Conservation (phyloP, 2,888 invertebrate genomes). For the Tiliacea citrago region DNA sequence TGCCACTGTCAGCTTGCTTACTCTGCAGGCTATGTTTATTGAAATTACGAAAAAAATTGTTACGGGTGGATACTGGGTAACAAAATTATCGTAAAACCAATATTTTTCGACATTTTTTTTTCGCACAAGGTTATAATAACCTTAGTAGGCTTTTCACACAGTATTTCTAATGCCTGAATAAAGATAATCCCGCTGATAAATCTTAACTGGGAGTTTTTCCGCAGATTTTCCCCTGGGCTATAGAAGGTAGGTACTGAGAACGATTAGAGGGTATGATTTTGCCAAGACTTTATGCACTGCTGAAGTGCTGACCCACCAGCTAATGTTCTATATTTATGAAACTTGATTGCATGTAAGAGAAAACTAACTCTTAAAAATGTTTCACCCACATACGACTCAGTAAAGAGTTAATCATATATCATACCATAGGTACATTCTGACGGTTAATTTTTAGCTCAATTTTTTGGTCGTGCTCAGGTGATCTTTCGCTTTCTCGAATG, state of each 20-base stretch:
- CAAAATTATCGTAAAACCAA: too few relatives aligned
- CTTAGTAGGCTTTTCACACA: too few relatives aligned
- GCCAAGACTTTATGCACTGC: not conserved
- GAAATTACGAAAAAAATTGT: too few relatives aligned
- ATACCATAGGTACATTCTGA: conserved; percentile 28
- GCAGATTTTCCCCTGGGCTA: not conserved
- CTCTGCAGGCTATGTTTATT: too few relatives aligned
- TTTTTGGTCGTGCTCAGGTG: conserved; percentile 56
- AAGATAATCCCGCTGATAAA: not conserved
- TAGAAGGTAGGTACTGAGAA: not conserved
- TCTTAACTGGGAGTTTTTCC: not conserved
- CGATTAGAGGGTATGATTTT: not conserved
- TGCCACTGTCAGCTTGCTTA: too few relatives aligned
- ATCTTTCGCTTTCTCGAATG: conserved; percentile 64
- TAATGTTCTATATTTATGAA: conserved; percentile 2
- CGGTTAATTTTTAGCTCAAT: conserved; percentile 49
- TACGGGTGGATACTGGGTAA: too few relatives aligned
- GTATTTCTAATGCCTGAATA: too few relatives aligned
- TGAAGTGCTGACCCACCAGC: not conserved
- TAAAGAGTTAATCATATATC: conserved; percentile 63
- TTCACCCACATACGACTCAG: conserved; percentile 47
- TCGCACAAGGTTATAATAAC: too few relatives aligned
- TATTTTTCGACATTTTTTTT: too few relatives aligned
- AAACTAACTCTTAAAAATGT: conserved; percentile 27
- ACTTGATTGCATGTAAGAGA: conserved; percentile 26